A percentile compares a stretch with the other conserved stretches of the same genome.
phyloP scores from a whole-genome alignment of 2,113 vertebrate genomes.

The Heptranchias perlo region DNA sequence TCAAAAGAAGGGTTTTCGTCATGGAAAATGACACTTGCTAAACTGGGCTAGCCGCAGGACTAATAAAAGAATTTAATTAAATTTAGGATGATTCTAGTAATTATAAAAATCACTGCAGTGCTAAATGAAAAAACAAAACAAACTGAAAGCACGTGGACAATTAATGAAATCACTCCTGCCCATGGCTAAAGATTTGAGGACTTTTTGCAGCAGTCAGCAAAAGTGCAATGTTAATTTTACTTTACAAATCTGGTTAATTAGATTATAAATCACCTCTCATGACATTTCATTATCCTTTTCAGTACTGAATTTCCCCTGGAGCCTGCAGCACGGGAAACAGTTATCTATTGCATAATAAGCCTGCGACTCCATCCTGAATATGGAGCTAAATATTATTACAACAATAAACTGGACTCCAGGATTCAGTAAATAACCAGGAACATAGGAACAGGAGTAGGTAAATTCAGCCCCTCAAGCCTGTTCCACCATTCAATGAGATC shows the following conservation, averaged over 20 bases:
- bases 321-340: neutral
- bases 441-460: too few relatives aligned
- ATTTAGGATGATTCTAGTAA: neutral
- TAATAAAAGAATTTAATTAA: conserved; percentile 9
- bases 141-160: conserved; percentile 7
- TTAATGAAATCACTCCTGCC: neutral
- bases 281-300: conserved; percentile 28
- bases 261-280: conserved; percentile 34
- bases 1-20: neutral
- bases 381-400: neutral
- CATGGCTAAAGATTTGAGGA: conserved; percentile 23
- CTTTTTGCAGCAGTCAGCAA: neutral
- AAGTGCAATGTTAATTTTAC: conserved; percentile 26
- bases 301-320: neutral
- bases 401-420: neutral
- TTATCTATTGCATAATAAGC: neutral
- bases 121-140: neutral
- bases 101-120: conserved; percentile 21
- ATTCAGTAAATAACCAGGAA: neutral
- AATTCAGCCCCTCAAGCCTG: too few relatives aligned
- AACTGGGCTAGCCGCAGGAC: neutral
- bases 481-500: too few relatives aligned
- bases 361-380: neutral
- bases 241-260: conserved; percentile 34
- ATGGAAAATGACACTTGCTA: too few relatives aligned